Evolutionary conservation across 1,140 invertebrate genomes (phyloP).

Genomic region (Luehdorfia chinensis): DNA sequence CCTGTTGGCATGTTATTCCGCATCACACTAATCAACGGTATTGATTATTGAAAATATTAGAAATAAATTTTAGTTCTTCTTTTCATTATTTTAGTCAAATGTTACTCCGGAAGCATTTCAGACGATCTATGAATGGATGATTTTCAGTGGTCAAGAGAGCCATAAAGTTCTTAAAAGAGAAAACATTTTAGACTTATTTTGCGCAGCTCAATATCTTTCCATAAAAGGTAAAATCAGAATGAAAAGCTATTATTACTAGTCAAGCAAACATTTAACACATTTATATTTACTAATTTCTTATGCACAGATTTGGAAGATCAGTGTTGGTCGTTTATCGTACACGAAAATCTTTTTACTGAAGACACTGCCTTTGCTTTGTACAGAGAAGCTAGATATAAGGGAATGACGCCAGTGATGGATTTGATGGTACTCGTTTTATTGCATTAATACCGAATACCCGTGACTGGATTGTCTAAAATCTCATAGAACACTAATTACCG

Average conservation of each 20-base stretch:
- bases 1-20: too few species aligned
- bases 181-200: conserved; percentile 83
- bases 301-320: conserved; percentile 82
- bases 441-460: background rate
- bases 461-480: too few species aligned
- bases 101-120: conserved; percentile 80
- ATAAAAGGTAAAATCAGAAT: conserved; percentile 80
- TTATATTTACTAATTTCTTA: too few species aligned
- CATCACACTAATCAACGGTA: too few species aligned
- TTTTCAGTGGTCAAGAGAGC: conserved; percentile 77
- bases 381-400: conserved; percentile 77
- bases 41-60: too few species aligned
- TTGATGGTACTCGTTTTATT: conserved; percentile 82
- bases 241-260: too few species aligned
- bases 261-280: too few species aligned
- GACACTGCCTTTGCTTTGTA: conserved; percentile 84
- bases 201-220: conserved; percentile 80
- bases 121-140: conserved; percentile 87
- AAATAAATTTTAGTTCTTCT: too few species aligned
- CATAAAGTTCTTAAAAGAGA: conserved; percentile 79
- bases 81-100: conserved; percentile 54
- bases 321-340: conserved; percentile 84
- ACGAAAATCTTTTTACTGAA: conserved; percentile 82
- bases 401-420: conserved; percentile 80
- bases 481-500: too few species aligned